These are phyloP conservation scores for Agrotis puta DNA, from an alignment of 2,888 invertebrate genomes.

Conservation along the genomic window DNA sequence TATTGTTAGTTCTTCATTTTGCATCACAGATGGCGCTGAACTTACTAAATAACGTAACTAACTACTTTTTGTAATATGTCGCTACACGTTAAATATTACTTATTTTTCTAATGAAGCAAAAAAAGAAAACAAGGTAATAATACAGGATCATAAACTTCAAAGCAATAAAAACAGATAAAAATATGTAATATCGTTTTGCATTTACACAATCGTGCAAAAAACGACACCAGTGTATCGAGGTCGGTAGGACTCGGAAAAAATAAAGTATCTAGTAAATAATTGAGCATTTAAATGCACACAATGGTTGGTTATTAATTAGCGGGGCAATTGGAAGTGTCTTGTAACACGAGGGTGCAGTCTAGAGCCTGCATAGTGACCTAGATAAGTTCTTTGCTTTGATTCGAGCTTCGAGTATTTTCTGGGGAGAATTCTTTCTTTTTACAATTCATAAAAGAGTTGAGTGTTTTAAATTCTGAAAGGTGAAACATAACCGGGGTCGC, in stretches of 20 bases:
- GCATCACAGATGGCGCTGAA: too few species aligned
- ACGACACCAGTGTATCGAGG: conserved; percentile 39
- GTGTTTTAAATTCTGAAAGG: background rate
- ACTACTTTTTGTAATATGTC: too few species aligned
- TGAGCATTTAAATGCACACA: conserved; percentile 46
- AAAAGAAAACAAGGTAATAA: background rate
- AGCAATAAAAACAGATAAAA: background rate
- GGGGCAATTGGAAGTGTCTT: conserved; percentile 22
- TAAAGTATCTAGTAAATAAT: conserved; percentile 47
- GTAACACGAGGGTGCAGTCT: conserved; percentile 6
- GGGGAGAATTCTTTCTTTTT: background rate
- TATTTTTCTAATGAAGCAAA: background rate
- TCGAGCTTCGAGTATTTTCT: background rate
- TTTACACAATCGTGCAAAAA: conserved; percentile 31
- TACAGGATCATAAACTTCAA: background rate
- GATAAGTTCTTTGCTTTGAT: background rate
- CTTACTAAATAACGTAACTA: too few species aligned
- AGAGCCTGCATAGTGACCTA: background rate
- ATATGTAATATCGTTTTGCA: conserved; percentile 10
- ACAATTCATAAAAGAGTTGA: too few species aligned
- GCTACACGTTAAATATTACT: too few species aligned
- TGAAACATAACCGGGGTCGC: too few species aligned
- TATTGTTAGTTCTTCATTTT: too few species aligned
- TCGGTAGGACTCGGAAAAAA: conserved; percentile 44
- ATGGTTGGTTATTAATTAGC: conserved; percentile 33